phyloP scores from a whole-genome alignment of 2,888 invertebrate species.

The Dascillus cervinus region DNA sequence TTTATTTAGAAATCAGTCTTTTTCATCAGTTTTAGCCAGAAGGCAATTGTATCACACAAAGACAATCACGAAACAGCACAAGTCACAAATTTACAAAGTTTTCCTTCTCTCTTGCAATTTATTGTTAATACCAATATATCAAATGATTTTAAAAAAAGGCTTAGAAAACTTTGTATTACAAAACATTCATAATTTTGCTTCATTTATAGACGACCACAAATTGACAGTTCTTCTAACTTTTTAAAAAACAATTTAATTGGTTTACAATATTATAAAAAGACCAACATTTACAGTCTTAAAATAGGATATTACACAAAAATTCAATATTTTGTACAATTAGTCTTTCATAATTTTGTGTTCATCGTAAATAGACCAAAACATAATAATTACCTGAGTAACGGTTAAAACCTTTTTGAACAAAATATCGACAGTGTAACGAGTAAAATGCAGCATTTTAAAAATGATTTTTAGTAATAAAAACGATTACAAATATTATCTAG shows the following conservation, averaged over 20 bases:
- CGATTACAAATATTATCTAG: slow-evolving; percentile 20
- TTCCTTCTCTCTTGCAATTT: slow-evolving; percentile 17
- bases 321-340: slow-evolving; percentile 12
- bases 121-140: slow-evolving; percentile 9
- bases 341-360: no score
- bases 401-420: no score
- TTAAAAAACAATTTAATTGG: slow-evolving; percentile 11
- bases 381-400: no score
- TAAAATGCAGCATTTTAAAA: background rate
- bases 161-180: slow-evolving; percentile 17
- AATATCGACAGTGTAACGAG: no score
- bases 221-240: slow-evolving; percentile 12
- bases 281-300: slow-evolving; percentile 26
- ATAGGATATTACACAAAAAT: slow-evolving; percentile 17
- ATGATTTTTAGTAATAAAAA: background rate
- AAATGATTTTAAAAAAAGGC: slow-evolving; percentile 5
- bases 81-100: slow-evolving; percentile 24
- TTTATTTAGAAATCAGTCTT: slow-evolving; percentile 41
- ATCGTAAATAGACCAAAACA: no score
- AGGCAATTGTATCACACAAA: slow-evolving; percentile 38
- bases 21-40: slow-evolving; percentile 34
- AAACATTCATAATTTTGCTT: slow-evolving; percentile 12
- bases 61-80: slow-evolving; percentile 35
- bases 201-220: slow-evolving; percentile 22
- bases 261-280: slow-evolving; percentile 15